phyloP scores from a whole-genome alignment of 2,888 invertebrate genomes.

The Hirtodrosophila alboralis region DNA sequence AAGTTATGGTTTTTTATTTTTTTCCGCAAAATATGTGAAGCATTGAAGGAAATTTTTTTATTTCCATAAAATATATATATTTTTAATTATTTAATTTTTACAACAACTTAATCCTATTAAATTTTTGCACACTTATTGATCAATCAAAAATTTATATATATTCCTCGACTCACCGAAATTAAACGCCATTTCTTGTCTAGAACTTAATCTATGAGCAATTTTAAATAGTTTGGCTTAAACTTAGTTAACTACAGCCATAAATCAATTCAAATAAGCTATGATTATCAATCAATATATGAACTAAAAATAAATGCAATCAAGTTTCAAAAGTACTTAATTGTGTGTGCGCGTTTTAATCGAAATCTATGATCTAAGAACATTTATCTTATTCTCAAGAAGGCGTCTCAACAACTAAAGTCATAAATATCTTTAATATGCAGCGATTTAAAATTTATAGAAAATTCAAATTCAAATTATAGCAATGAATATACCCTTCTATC shows the following conservation, averaged over 20 bases:
- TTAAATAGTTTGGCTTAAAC: background rate
- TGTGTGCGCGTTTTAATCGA: conserved; percentile 55
- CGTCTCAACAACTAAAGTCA: conserved; percentile 69
- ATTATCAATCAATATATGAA: conserved; percentile 64
- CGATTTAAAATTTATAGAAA: conserved; percentile 55
- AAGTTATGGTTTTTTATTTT: too few species aligned
- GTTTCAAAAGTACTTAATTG: conserved; percentile 45
- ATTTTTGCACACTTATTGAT: too few species aligned
- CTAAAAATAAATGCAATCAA: conserved; percentile 48
- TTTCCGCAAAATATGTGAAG: too few species aligned
- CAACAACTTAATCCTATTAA: too few species aligned
- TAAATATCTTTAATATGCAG: conserved; percentile 67
- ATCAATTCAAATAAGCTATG: conserved; percentile 38
- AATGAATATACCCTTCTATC: conserved; percentile 18
- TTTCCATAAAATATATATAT: too few species aligned
- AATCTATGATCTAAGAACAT: conserved; percentile 58
- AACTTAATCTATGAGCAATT: background rate
- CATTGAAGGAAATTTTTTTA: too few species aligned
- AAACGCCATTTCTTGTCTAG: too few species aligned
- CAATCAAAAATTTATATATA: too few species aligned
- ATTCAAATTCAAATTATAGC: conserved; percentile 58
- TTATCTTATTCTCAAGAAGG: conserved; percentile 64
- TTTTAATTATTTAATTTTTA: too few species aligned
- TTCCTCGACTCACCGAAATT: too few species aligned
- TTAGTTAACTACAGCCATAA: conserved; percentile 28